Conservation (phyloP, 2,113 vertebrate species). For the Odocoileus hemionus region DNA sequence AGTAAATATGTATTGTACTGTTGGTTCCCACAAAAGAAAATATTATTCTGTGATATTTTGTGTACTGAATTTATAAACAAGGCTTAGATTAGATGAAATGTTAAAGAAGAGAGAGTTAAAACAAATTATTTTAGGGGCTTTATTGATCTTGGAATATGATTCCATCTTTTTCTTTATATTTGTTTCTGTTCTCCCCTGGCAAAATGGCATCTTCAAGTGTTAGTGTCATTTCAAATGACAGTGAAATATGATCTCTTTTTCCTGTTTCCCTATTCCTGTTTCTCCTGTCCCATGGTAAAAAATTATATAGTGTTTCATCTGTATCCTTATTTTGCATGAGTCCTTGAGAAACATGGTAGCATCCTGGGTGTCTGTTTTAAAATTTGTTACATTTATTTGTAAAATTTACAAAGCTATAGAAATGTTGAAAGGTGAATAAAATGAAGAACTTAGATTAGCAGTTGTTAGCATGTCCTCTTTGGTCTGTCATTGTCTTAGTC, state of each 20-base stretch:
- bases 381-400: background rate
- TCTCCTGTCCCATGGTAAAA: background rate
- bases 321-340: background rate
- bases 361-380: background rate
- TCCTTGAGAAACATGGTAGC: background rate
- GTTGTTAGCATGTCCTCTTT: background rate
- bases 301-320: background rate
- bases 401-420: background rate
- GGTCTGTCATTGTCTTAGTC: background rate
- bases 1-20: background rate
- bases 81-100: background rate
- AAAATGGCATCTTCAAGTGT: background rate
- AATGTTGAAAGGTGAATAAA: background rate
- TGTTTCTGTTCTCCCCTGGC: background rate
- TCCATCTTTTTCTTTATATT: background rate
- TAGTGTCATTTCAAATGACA: conserved; percentile 16
- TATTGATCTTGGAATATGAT: background rate
- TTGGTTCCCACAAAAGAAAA: background rate
- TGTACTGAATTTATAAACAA: background rate
- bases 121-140: background rate
- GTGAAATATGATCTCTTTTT: background rate
- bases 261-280: background rate
- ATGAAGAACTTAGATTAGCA: background rate
- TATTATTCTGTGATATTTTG: background rate
- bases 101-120: background rate